Evolutionary conservation across 2,113 vertebrate species (phyloP).

Genomic region (Burhinus bistriatus): DNA sequence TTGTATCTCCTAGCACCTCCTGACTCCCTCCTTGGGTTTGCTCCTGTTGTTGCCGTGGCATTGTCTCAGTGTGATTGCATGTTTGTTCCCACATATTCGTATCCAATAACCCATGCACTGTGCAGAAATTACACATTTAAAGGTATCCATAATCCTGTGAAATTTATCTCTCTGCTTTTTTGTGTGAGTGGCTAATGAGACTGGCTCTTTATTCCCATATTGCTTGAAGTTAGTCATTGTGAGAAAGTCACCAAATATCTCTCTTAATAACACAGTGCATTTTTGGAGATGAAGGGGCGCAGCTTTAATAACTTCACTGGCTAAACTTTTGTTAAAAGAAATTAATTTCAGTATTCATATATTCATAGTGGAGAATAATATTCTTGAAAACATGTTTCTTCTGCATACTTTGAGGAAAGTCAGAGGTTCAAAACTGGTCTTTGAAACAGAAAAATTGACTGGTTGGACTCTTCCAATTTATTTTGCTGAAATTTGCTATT

Average conservation of each 20-base stretch:
- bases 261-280: background rate
- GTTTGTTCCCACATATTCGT: background rate
- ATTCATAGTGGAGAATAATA: background rate
- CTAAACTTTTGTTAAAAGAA: background rate
- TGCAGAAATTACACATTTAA: background rate
- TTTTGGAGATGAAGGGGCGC: background rate
- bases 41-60: background rate
- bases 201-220: background rate
- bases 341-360: background rate
- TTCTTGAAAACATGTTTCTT: background rate
- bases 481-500: conserved; percentile 21
- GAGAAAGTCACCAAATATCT: background rate
- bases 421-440: background rate
- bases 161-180: background rate
- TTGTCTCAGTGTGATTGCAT: fast-evolving
- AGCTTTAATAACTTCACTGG: background rate
- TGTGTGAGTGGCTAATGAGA: background rate
- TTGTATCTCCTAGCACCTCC: background rate
- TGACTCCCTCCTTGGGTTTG: background rate
- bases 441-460: background rate
- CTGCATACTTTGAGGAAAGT: background rate
- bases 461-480: background rate
- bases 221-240: background rate
- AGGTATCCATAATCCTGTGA: background rate
- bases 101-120: background rate